These are phyloP conservation scores for Onthophagus sagittarius DNA, from an alignment of 2,888 invertebrate species.

Conservation along the genomic window DNA sequence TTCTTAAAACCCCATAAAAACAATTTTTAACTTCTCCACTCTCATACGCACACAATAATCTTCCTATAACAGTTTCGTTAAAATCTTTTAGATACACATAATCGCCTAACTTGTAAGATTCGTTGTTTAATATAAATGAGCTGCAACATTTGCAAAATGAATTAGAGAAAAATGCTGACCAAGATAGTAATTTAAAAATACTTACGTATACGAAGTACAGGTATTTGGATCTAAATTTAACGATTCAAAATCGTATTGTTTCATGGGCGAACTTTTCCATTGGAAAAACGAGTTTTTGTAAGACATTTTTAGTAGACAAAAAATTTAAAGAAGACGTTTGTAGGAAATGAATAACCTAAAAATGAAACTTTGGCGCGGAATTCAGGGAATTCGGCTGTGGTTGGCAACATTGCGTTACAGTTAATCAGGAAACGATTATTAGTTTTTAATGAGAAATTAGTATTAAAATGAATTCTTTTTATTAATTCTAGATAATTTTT, in stretches of 20 bases:
- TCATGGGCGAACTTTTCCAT: not conserved
- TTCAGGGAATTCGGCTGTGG: not conserved
- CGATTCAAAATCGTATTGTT: not conserved
- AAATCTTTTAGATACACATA: slow-evolving; percentile 16
- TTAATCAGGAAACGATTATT: too few species aligned
- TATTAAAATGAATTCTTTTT: too few species aligned
- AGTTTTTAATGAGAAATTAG: too few species aligned
- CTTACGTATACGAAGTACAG: not conserved
- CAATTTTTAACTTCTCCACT: slow-evolving; percentile 13
- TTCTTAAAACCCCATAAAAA: slow-evolving; percentile 26
- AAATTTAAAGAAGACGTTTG: not conserved
- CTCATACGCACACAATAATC: slow-evolving; percentile 21
- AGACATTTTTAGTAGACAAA: not conserved
- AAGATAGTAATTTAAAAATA: not conserved
- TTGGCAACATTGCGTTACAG: too few species aligned
- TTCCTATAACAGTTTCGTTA: slow-evolving; percentile 17
- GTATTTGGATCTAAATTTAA: not conserved
- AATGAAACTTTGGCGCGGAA: not conserved
- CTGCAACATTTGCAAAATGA: slow-evolving; percentile 17
- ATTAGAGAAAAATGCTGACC: not conserved
- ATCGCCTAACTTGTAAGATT: slow-evolving; percentile 21
- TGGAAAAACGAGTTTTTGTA: not conserved
- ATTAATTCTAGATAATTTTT: too few species aligned
- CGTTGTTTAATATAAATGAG: slow-evolving; percentile 19
- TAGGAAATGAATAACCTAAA: not conserved